Base-by-base conservation (phyloP, 2,797 vertebrate species). In the Spheniscus humboldti region DNA sequence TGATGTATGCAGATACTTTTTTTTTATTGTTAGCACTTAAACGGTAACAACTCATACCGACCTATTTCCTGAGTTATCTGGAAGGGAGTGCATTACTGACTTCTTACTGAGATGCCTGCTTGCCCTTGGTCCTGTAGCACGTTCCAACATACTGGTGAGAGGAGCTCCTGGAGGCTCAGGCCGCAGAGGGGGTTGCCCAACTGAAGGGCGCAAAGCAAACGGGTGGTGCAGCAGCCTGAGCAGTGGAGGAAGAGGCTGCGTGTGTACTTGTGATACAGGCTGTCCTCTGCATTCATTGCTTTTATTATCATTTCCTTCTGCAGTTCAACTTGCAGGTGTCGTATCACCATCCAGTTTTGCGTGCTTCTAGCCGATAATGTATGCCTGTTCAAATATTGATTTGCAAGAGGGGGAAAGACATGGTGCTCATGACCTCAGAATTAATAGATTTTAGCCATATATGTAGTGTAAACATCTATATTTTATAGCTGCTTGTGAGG, bases 191-290 rank as follows among this genome's bases (percentile, higher is more conserved):
- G 15, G 27, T 31, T 47, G 43, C 41, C 20, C 22, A 16, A 0
- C 3, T 16, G 56, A 35, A 63, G 60, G 60, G 18, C 3, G 24
- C 52, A 14, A 3, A 41, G 57, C 33, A 10, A 13, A 18, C 0
- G 18, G 33, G 30, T 17, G 33, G 24, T 57, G 31, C 43, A 55
- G 87, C 53, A 78, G 56, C 66, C 60, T 67, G 56, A 39, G 85
- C 25, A 17, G 23, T 1, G 10, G 11, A 10, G 25, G 28, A 37
- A 7, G n/a, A 13, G 48, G 39, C 50, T 37, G 23, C 4, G 11
- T 23, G 53, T 56, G 53, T 7, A 1, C 33, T 23, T 1, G 2
- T 41, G 69, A 45, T 45, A 22, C 33, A 39, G 59, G 9, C 59
- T 73, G 53, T 33, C 27, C 88, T 52, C 55, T 59, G 74, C 53